These are phyloP conservation scores for Fopius arisanus DNA, from an alignment of 1,140 invertebrate genomes.

Conservation along the genomic window DNA sequence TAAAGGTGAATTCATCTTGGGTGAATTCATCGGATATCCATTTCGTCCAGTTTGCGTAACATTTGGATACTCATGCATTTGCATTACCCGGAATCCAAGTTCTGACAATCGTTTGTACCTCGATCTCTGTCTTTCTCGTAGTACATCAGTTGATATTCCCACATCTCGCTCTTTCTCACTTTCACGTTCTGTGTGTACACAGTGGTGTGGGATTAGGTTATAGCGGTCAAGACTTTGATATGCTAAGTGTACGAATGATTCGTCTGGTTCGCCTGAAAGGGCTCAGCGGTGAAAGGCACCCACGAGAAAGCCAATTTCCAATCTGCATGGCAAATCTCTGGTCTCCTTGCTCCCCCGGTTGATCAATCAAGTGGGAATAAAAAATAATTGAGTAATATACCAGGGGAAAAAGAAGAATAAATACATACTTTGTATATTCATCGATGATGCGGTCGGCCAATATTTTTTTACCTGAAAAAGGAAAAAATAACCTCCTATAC, in stretches of 20 bases:
- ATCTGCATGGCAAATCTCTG: slow-evolving; percentile 5
- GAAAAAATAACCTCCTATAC: not conserved
- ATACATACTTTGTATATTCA: not conserved
- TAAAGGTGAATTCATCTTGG: not conserved
- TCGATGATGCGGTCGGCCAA: not conserved
- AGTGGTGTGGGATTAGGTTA: slow-evolving; percentile 18
- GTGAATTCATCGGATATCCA: slow-evolving; percentile 41
- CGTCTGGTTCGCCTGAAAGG: slow-evolving; percentile 33
- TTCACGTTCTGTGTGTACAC: not conserved
- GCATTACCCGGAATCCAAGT: slow-evolving; percentile 46
- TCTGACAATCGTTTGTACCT: not conserved
- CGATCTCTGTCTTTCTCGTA: not conserved
- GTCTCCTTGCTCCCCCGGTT: not conserved
- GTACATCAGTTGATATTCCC: not conserved
- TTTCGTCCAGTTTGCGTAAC: not conserved
- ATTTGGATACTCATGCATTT: slow-evolving; percentile 29
- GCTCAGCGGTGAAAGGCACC: not conserved
- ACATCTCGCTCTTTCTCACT: not conserved
- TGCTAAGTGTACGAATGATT: slow-evolving; percentile 53
- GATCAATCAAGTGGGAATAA: not conserved
- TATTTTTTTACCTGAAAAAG: not conserved
- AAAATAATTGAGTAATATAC: not conserved
- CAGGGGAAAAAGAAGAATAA: not conserved
- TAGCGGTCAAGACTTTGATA: slow-evolving; percentile 58
- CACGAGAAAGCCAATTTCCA: slow-evolving; percentile 14